These are phyloP conservation scores for Protosalanx chinensis DNA, from an alignment of 2,797 vertebrate species.

Conservation along the genomic window DNA sequence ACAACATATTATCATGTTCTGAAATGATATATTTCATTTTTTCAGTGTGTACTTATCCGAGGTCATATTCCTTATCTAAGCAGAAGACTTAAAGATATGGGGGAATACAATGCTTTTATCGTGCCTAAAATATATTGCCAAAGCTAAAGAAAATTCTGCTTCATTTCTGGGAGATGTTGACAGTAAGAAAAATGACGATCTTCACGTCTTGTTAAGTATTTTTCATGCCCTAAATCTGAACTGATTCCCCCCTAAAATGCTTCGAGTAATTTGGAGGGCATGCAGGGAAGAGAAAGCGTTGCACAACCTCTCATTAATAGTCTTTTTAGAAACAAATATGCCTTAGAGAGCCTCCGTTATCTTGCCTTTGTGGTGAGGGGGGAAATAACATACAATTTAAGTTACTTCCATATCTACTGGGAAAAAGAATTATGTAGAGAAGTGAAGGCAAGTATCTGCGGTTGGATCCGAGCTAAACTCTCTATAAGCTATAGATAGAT, in stretches of 20 bases:
- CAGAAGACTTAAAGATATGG: slow-evolving; percentile 23
- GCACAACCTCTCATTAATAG: slow-evolving; percentile 57
- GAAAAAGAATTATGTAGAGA: slow-evolving; percentile 44
- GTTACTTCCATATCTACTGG: slow-evolving; percentile 37
- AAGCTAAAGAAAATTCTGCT: slow-evolving; percentile 21
- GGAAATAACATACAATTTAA: slow-evolving; percentile 50
- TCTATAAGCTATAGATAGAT: slow-evolving; percentile 30
- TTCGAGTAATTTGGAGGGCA: slow-evolving; percentile 41
- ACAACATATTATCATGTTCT: slow-evolving; percentile 45
- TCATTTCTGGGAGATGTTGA: slow-evolving; percentile 26
- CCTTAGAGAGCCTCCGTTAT: slow-evolving; percentile 46
- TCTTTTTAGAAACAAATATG: slow-evolving; percentile 64
- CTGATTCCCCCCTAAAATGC: slow-evolving; percentile 33
- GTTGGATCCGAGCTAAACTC: slow-evolving; percentile 39
- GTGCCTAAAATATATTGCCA: slow-evolving; percentile 8
- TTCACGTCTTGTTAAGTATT: slow-evolving; percentile 50
- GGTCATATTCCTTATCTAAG: slow-evolving; percentile 21
- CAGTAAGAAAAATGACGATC: slow-evolving; percentile 26
- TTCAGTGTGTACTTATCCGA: slow-evolving; percentile 37
- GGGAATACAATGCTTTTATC: slow-evolving; percentile 4
- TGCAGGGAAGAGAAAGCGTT: slow-evolving; percentile 44
- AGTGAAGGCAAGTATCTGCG: slow-evolving; percentile 41
- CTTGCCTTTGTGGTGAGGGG: slow-evolving; percentile 44
- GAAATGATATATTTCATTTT: slow-evolving; percentile 30
- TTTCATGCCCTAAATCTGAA: slow-evolving; percentile 58